Evolutionary conservation across 1,140 invertebrate species (phyloP), one percentile per base, ranked within the genome.

Genomic region (Drosophila santomea): DNA sequence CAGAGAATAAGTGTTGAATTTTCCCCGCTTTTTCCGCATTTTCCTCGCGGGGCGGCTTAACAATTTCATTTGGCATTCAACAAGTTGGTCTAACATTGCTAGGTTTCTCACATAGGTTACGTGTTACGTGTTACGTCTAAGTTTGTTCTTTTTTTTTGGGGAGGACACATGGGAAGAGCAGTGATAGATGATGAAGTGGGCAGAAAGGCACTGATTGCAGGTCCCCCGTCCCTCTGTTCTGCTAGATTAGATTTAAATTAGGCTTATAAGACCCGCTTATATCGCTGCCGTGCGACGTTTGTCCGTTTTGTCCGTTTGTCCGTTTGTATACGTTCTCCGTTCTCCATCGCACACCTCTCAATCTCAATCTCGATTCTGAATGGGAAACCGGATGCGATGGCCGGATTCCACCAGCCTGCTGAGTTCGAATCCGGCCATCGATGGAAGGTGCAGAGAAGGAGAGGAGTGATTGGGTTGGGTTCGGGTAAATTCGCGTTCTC

Each of bases 211-310:
- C 58, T 54, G 15, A 68, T 32, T 58, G 28, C 12, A 12, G 55
- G 57, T 51, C 43, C 20, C 20, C 20, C 20, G 20, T 20, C 20
- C 20, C 20, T 20, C 45, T 62, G 15, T 39, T 56, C 57, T 41
- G 39, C 47, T 45, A 67, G 66, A 60, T 58, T 77, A 61, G 51
- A 51, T 64, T 45, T 76, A 88, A 78, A 75, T 74, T 86, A 82
- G 80, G 80, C 84, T 89, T 89, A 89, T 89, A 89, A 89, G 84
- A 89, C 84, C 84, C 85, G 84, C 84, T 89, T 89, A 89, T 89
- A 89, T 89, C 80, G 84, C 83, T 88, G 76, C 78, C 67, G 81
- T 89, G 80, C 67, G 79, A 81, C 83, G 78, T 80, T 77, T 58
- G 55, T 20, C 20, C 20, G 20, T 20, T 80, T 77, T 58, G 55